Evolutionary conservation across 2,888 invertebrate species (phyloP), one percentile per base, ranked within the genome.

Genomic region (Diarsia dahlii): DNA sequence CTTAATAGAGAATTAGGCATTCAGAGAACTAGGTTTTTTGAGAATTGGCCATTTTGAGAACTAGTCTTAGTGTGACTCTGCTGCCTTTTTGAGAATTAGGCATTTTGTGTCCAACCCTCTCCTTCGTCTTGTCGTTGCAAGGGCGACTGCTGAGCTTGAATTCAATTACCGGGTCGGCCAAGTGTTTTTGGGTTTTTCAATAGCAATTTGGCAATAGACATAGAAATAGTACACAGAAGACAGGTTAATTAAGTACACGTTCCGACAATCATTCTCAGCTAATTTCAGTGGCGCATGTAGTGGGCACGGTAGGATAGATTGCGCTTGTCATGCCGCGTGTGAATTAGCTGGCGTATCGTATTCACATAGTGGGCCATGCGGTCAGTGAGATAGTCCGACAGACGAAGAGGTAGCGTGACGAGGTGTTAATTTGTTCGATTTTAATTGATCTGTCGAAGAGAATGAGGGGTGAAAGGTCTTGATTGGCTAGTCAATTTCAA

Each of bases 231-330:
- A n/a, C 13, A 9, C 9, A 45, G 56, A 45, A 63, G 23, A 56
- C 50, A 74, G 63, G 78, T 78, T 67, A 79, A 76, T 82, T 72
- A 82, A 73, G 72, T 60, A 60, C 69, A 28, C 58, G 70, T 80
- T 72, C 62, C 34, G 50, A 67, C 72, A 74, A 81, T 78, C 28
- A 81, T 80, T 80, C 56, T 60, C 70, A 48, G 60, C 60, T 80
- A 71, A 82, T 82, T 80, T 62, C 64, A 73, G 76, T 62, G 50
- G 50, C 28, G 48, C 71, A 76, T 82, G 82, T 80, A 80, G 82
- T 70, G 80, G 80, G 82, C 34, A 67, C 68, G 75, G 54, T 34
- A 65, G 75, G 72, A 82, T 82, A 73, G 60, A 82, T 82, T 82
- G 81, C 62, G 67, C 76, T 68, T 82, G 80, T 80, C 82, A 80